Evolutionary conservation across 92 coral and sea anemone species (phyloP).

Genomic region (Blastomussa wellsi): DNA sequence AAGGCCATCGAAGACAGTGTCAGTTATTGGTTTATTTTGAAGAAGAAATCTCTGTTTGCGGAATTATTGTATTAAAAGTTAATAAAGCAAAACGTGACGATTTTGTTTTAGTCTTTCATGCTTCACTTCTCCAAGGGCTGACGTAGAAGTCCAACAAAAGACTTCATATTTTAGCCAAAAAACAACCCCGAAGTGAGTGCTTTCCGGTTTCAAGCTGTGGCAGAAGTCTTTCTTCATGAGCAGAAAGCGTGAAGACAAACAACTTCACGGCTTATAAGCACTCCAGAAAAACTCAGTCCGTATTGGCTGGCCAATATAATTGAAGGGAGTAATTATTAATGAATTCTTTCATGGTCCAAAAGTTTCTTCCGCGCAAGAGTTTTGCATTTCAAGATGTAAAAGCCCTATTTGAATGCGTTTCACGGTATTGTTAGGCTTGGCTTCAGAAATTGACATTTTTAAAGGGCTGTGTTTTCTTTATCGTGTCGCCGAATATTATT

Average conservation of each 20-base stretch:
- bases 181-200: background rate
- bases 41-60: no score
- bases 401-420: background rate
- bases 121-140: background rate
- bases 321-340: background rate
- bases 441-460: slow-evolving; percentile 1
- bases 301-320: slow-evolving; percentile 9
- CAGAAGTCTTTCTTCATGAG: slow-evolving; percentile 3
- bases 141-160: background rate
- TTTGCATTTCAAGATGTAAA: slow-evolving; percentile 1
- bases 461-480: background rate
- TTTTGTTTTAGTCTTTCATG: background rate
- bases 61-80: background rate
- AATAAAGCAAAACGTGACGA: background rate
- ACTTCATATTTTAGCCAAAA: background rate
- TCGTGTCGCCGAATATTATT: background rate
- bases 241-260: slow-evolving; percentile 12
- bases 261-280: slow-evolving; percentile 6
- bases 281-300: background rate
- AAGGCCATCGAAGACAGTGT: background rate
- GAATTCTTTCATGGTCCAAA: slow-evolving; percentile 19
- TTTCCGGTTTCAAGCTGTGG: background rate
- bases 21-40: no score
- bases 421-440: slow-evolving; percentile 1
- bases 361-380: background rate